Base-by-base conservation (phyloP, 2,797 vertebrate genomes). In the Xenopus petersii region DNA sequence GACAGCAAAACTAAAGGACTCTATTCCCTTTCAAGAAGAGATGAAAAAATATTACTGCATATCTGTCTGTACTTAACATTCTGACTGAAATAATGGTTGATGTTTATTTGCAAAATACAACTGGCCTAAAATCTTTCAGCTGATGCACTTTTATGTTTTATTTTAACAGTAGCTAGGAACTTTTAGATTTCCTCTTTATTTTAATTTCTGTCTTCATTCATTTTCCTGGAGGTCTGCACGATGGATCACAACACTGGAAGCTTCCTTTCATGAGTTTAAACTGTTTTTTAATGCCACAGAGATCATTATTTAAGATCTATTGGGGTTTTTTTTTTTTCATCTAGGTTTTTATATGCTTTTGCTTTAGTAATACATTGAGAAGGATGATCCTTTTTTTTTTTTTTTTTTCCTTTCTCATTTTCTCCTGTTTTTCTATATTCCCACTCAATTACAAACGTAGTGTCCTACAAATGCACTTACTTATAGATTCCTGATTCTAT, bases 111-210 rank as follows among this genome's bases (percentile, higher is more conserved):
- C 89, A 81, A 87, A 82, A 86, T 84, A 88, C 82, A 89, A 87
- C 86, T 88, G 88, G 90, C 89, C 88, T 88, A 88, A 90, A 86
- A 85, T 88, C 86, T 87, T 88, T 86, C 85, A 78, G 82, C 80
- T 81, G 87, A 90, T 89, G 86, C 89, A 90, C 90, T 92, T 91
- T 91, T 91, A 90, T 89, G 87, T 91, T 88, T 85, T 83, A 58
- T 78, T 78, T 79, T 79, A 79, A 90, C 87, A 88, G 88, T 87
- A 84, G 75, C 90, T 87, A 88, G 67, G 83, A 92, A 83, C 86
- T 89, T 90, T 91, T 91, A 90, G 87, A 84, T 84, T 82, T 82
- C 86, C 12, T 49, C 17, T 82, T 88, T 74, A 48, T 74, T 74
- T 79, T 79, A 85, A 85, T 87, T 80, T 74, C 73, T 36, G 11